Evolutionary conservation across 1,140 invertebrate species (phyloP).

Genomic region (Liolophura sinensis): DNA sequence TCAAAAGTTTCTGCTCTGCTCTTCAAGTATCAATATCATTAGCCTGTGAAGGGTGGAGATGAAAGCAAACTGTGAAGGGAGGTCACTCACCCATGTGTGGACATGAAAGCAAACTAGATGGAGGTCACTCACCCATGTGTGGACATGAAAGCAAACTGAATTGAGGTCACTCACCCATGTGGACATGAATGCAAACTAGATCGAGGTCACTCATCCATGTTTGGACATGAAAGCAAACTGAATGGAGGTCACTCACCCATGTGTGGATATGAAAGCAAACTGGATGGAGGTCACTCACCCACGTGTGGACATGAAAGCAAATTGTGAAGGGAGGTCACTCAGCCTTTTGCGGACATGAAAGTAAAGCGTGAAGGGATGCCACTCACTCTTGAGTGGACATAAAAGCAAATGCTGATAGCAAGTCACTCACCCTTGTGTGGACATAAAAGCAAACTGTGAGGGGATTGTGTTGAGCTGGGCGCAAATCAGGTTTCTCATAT

Average conservation of each 20-base stretch:
- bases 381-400: conserved; percentile 33
- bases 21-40: too few relatives aligned
- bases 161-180: too few relatives aligned
- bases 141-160: too few relatives aligned
- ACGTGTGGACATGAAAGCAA: conserved; percentile 22
- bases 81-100: too few relatives aligned
- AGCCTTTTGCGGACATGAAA: conserved; percentile 31
- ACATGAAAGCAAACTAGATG: too few relatives aligned
- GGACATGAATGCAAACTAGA: conserved; percentile 6
- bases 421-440: conserved; percentile 42
- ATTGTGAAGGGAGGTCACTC: conserved; percentile 6
- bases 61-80: too few relatives aligned
- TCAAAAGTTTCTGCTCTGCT: too few relatives aligned
- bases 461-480: conserved; percentile 20
- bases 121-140: too few relatives aligned
- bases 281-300: conserved; percentile 19
- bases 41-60: too few relatives aligned
- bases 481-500: background rate
- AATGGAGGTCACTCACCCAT: conserved; percentile 23
- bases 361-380: conserved; percentile 1
- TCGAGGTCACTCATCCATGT: conserved; percentile 26
- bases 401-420: background rate
- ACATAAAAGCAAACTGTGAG: conserved; percentile 34
- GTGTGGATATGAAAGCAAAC: conserved; percentile 16
- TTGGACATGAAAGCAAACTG: conserved; percentile 16